Conservation (phyloP, 1,140 invertebrate species). For the Atta texana region DNA sequence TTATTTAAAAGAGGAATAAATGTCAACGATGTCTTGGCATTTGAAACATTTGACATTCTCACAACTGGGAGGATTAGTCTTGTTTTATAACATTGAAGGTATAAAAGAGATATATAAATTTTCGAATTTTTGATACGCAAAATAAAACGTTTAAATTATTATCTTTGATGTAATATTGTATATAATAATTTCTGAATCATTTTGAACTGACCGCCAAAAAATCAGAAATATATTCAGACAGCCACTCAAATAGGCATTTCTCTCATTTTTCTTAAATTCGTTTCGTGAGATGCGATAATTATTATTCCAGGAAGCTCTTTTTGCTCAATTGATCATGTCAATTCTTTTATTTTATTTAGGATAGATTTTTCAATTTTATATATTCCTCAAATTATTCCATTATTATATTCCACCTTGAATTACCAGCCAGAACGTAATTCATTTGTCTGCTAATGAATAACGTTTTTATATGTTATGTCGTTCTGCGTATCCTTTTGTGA, state of each 20-base stretch:
- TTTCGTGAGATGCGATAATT: slow-evolving; percentile 41
- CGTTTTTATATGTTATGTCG: not conserved
- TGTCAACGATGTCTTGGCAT: slow-evolving; percentile 9
- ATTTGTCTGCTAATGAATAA: slow-evolving; percentile 7
- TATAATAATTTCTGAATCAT: not conserved
- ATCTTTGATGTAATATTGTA: not conserved
- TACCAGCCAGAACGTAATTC: not conserved
- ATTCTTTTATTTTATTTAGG: not conserved
- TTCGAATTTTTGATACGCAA: slow-evolving; percentile 37
- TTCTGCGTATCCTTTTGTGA: slow-evolving; percentile 16
- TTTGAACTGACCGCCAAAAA: not conserved
- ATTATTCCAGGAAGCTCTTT: slow-evolving; percentile 66
- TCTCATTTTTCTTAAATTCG: slow-evolving; percentile 17
- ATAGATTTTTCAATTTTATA: too few relatives aligned
- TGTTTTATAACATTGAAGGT: not conserved
- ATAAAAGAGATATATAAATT: slow-evolving; percentile 2
- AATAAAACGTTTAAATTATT: slow-evolving; percentile 53
- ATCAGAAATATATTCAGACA: slow-evolving; percentile 11
- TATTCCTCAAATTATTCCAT: not conserved
- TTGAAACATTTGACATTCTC: not conserved
- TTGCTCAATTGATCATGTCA: not conserved
- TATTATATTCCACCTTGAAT: slow-evolving; percentile 5
- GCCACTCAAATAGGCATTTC: not conserved
- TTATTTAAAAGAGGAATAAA: not conserved
- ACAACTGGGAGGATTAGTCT: not conserved